Evolutionary conservation across 1,140 invertebrate genomes (phyloP), one percentile per base, ranked within the genome.

Genomic region (Listronotus bonariensis): DNA sequence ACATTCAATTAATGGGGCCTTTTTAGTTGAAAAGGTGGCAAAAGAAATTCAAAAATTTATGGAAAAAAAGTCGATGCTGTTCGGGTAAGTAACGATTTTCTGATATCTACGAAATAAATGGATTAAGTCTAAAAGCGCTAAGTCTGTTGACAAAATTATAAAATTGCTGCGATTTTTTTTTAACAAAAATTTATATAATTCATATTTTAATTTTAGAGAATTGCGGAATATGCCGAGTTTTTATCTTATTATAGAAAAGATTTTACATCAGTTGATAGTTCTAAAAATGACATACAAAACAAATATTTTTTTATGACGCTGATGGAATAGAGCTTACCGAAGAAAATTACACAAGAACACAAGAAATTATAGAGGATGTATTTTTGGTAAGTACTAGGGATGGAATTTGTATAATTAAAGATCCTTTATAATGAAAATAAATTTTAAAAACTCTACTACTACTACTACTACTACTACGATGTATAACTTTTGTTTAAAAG

Each of bases 141-240:
- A n/a, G n/a, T n/a, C n/a, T n/a, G n/a, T n/a, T n/a, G n/a, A n/a
- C n/a, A n/a, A n/a, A n/a, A n/a, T n/a, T n/a, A n/a, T n/a, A n/a
- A n/a, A n/a, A n/a, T n/a, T n/a, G n/a, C n/a, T n/a, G n/a, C n/a
- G n/a, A n/a, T n/a, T n/a, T n/a, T n/a, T n/a, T n/a, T n/a, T n/a
- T n/a, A n/a, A 42, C 41, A n/a, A 42, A 17, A 42, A 14, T 0
- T 54, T 9, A 36, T 11, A 41, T 15, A 12, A 11, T n/a, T 48
- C 9, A 11, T 6, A 40, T 14, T 65, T 15, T 65, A 36, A 61
- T 60, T 62, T 34, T 61, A 76, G 75, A 67, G 63, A 65, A 76
- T 76, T 12, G 69, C 71, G 0, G 68, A 74, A 34, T 70, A 73
- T 58, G 75, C 75, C 1, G 76, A 78, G 61, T 65, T 71, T 18